Evolutionary conservation across 2,797 vertebrate genomes (phyloP), one percentile per base, ranked within the genome.

Genomic region (Gymnocypris eckloni): DNA sequence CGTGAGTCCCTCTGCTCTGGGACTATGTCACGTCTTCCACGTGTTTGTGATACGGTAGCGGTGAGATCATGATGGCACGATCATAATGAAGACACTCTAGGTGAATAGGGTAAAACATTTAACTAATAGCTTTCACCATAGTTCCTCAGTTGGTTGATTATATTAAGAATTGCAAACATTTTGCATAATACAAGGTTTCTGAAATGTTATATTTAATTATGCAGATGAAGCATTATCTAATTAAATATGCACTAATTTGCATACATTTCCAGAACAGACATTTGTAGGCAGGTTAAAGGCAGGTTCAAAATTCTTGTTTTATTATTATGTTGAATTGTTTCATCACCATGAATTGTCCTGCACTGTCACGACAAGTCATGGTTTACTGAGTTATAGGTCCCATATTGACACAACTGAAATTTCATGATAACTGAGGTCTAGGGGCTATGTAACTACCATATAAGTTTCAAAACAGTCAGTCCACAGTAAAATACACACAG

Each of bases 41-140:
- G 72, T 66, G 16, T 83, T 41, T 76, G 72, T 67, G 82, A 83
- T 83, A 52, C 6, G 48, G 43, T 43, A 33, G 25, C 67, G 50
- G 15, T 70, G 76, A 71, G 66, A 56, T 82, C 67, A 72, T 72
- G n/a, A 39, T 1, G 6, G 18, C 18, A 16, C 3, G 33, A 59
- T 33, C 33, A 33, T 33, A 2, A 33, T 33, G 2, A 56, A 56
- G 54, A 56, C 7, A 20, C 48, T 50, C 20, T 56, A 56, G 54
- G 54, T 66, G 25, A 33, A 66, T 66, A 66, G 61, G 13, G 12
- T 33, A 37, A 67, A 67, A 37, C 64, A 67, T 18, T 61, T 13
- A 25, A 18, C 64, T 37, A 9, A 8, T 37, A 61, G n/a, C 59
- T 61, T 61, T 61, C n/a, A 25, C 11, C 11, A 25, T 25, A 25